Conservation (phyloP, 2,113 vertebrate genomes). For the Manacus vitellinus region DNA sequence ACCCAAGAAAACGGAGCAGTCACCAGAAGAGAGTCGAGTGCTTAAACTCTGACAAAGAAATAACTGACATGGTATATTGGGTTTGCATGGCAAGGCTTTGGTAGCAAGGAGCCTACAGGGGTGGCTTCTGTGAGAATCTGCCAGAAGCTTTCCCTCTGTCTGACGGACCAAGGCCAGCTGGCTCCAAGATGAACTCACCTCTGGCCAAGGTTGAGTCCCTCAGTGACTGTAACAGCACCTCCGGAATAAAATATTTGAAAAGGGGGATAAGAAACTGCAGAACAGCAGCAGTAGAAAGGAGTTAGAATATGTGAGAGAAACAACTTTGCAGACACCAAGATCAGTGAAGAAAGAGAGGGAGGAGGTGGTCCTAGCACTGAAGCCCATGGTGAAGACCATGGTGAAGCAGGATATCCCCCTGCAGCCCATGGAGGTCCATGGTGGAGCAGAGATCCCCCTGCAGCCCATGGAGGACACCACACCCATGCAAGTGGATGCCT, state of each 20-base stretch:
- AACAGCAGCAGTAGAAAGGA: not conserved
- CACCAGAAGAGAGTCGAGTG: not conserved
- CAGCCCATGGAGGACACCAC: not conserved
- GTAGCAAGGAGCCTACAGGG: not conserved
- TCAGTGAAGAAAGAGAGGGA: not conserved
- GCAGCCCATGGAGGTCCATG: not conserved
- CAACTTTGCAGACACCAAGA: not conserved
- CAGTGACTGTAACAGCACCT: not conserved
- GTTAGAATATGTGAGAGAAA: not conserved
- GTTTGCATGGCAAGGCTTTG: not conserved
- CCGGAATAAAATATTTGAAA: not conserved
- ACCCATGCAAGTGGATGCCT: not conserved
- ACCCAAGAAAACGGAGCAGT: constrained; percentile 22
- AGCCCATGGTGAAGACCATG: not conserved
- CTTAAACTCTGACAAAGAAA: constrained; percentile 64
- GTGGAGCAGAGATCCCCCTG: not conserved
- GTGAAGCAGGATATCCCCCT: not conserved
- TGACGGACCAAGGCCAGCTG: not conserved
- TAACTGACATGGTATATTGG: constrained; percentile 12
- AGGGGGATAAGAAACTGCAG: not conserved
- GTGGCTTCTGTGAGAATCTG: not conserved
- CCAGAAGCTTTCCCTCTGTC: not conserved
- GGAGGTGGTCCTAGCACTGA: not conserved
- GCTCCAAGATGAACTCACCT: not conserved
- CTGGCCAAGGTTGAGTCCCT: not conserved